A percentile compares a stretch with the other conserved stretches of the same genome.
phyloP scores from a whole-genome alignment of 2,888 invertebrate genomes.

The Pharmacophagus antenor region DNA sequence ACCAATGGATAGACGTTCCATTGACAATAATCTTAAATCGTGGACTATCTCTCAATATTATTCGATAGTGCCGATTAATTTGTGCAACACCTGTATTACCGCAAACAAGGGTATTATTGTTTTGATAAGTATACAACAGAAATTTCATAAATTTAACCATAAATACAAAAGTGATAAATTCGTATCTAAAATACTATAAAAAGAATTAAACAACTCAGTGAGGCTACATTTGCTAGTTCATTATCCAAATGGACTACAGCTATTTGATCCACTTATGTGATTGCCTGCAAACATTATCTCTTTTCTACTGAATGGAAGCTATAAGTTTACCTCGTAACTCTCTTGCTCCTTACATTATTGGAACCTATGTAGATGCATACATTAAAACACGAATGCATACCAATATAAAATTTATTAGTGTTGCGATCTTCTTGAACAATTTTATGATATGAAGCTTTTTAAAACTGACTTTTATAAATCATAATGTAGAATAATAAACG shows the following conservation, averaged over 20 bases:
- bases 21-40: no score
- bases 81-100: background rate
- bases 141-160: background rate
- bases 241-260: slow-evolving; percentile 80
- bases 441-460: background rate
- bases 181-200: slow-evolving; percentile 61
- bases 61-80: no score
- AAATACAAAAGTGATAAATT: slow-evolving; percentile 10
- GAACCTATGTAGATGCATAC: slow-evolving; percentile 50
- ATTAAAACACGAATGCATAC: slow-evolving; percentile 56
- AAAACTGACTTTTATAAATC: no score
- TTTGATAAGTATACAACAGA: no score
- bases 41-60: no score
- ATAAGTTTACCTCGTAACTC: slow-evolving; percentile 79
- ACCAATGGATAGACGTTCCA: no score
- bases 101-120: no score
- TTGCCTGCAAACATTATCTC: slow-evolving; percentile 80
- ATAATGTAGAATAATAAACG: no score
- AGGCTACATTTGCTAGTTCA: slow-evolving; percentile 74
- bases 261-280: slow-evolving; percentile 82
- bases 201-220: slow-evolving; percentile 56
- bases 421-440: slow-evolving; percentile 25
- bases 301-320: slow-evolving; percentile 73
- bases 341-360: slow-evolving; percentile 68
- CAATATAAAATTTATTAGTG: slow-evolving; percentile 45